Evolutionary conservation across 2,888 invertebrate species (phyloP).

Genomic region (Cryptops parisi): DNA sequence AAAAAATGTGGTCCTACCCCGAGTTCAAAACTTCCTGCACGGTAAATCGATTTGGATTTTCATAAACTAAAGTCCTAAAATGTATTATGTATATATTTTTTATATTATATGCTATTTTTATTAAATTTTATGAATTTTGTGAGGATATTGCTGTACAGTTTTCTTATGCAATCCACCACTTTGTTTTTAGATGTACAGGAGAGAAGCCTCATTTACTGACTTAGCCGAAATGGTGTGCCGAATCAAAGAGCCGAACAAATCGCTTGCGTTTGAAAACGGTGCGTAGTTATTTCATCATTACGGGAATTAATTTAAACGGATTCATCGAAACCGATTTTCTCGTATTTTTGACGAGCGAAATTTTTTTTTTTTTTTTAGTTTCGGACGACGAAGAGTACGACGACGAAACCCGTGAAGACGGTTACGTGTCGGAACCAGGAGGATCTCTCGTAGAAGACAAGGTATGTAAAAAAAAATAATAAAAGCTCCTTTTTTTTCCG

Average conservation of each 20-base stretch:
- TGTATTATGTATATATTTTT: too few species aligned
- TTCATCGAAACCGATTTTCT: too few species aligned
- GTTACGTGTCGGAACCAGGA: constrained; percentile 73
- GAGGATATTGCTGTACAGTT: not conserved
- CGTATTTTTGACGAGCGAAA: not conserved
- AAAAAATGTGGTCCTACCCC: too few species aligned
- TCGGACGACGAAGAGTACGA: constrained; percentile 46
- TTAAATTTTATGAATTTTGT: not conserved
- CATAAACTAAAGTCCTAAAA: too few species aligned
- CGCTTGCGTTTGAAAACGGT: constrained; percentile 14
- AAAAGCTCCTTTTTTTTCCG: not conserved
- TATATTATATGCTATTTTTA: too few species aligned
- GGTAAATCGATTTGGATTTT: too few species aligned
- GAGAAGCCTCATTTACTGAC: constrained; percentile 52
- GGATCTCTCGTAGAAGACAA: constrained; percentile 23
- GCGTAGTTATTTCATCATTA: not conserved
- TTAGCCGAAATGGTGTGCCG: constrained; percentile 85
- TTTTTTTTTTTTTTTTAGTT: constrained; percentile 7
- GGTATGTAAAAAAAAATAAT: constrained; percentile 1
- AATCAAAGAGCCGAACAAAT: constrained; percentile 34
- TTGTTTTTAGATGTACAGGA: constrained; percentile 7
- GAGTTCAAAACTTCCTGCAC: too few species aligned
- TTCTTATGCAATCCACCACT: not conserved
- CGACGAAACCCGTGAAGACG: constrained; percentile 47
- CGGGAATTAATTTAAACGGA: not conserved